Conservation (phyloP, 2,797 vertebrate species). For the Esox lucius region DNA sequence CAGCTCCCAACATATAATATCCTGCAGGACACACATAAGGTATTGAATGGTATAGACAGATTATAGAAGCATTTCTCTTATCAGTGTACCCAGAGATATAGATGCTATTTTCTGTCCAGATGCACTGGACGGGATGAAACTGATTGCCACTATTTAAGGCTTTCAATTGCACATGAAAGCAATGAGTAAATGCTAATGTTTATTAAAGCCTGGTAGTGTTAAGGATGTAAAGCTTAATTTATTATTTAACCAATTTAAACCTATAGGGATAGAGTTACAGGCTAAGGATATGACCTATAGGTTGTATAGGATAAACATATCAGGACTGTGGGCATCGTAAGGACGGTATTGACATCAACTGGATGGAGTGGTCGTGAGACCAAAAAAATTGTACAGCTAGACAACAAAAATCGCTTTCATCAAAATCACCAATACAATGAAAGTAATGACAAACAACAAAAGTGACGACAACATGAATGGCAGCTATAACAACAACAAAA, state of each 20-base stretch:
- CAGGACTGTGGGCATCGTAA: slow-evolving; percentile 31
- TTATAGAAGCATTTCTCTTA: slow-evolving; percentile 3
- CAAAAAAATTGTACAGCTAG: slow-evolving; percentile 16
- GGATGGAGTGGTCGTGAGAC: slow-evolving; percentile 30
- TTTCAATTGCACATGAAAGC: background rate
- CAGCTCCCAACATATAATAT: background rate
- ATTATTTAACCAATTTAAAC: slow-evolving; percentile 1
- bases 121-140: background rate
- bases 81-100: background rate
- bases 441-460: slow-evolving; percentile 63
- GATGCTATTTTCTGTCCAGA: background rate
- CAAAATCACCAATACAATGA: slow-evolving; percentile 69
- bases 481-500: slow-evolving; percentile 45
- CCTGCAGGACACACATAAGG: slow-evolving; percentile 22
- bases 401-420: slow-evolving; percentile 53
- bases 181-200: background rate
- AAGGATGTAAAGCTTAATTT: background rate
- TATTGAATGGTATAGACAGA: slow-evolving; percentile 26
- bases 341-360: slow-evolving; percentile 17
- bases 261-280: background rate
- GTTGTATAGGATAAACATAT: slow-evolving; percentile 28
- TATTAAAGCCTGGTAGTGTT: background rate
- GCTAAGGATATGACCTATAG: slow-evolving; percentile 20
- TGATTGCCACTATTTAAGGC: background rate
- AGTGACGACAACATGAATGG: slow-evolving; percentile 49